These are phyloP conservation scores for Norana najaformis DNA, from an alignment of 2,888 invertebrate species.

Conservation along the genomic window DNA sequence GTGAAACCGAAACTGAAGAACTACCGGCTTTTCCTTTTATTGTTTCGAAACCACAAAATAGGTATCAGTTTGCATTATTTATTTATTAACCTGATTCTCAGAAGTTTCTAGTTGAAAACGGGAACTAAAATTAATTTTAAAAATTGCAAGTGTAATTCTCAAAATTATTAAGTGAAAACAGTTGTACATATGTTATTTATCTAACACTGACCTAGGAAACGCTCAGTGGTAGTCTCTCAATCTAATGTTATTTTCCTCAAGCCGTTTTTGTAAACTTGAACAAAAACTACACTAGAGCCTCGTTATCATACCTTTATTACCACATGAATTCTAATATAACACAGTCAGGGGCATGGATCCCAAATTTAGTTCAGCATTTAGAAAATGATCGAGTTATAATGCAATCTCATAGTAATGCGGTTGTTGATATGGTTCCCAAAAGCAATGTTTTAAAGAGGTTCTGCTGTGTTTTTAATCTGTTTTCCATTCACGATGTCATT, in stretches of 20 bases:
- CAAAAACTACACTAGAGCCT: not conserved
- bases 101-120: not conserved
- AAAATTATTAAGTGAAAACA: no score
- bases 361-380: no score
- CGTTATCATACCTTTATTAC: no score
- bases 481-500: no score
- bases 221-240: not conserved
- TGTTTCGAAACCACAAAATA: not conserved
- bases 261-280: not conserved
- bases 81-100: no score
- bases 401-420: no score
- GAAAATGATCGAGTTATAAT: no score
- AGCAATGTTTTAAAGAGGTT: no score
- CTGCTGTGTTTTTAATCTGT: no score
- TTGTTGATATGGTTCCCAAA: no score
- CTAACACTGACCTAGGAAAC: not conserved
- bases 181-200: not conserved
- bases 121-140: not conserved
- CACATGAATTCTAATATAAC: no score
- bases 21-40: not conserved
- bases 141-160: not conserved
- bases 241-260: not conserved
- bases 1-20: conserved; percentile 1
- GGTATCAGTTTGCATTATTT: not conserved
- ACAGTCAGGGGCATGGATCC: no score